These are phyloP conservation scores for Manacus vitellinus DNA, from an alignment of 2,113 vertebrate genomes.

Conservation along the genomic window DNA sequence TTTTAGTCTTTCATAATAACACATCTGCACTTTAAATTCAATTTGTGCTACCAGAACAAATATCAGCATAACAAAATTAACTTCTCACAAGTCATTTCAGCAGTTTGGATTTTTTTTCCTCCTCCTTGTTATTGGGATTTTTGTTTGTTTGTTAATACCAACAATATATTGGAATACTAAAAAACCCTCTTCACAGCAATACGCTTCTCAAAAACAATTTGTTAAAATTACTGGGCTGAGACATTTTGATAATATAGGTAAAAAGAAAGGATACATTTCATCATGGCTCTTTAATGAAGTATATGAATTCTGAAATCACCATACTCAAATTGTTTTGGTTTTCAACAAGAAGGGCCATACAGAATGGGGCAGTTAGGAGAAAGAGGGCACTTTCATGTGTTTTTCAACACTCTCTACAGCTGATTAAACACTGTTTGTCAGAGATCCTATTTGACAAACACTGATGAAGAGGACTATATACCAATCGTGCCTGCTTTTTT, in stretches of 20 bases:
- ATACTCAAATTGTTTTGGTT: not conserved
- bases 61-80: not conserved
- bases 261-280: not conserved
- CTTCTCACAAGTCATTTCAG: not conserved
- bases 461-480: not conserved
- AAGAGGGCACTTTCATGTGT: not conserved
- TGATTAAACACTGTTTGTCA: not conserved
- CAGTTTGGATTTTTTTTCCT: not conserved
- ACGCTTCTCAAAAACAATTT: not conserved
- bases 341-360: not conserved
- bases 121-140: fast-evolving
- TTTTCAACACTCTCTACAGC: not conserved
- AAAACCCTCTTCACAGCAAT: not conserved
- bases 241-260: not conserved
- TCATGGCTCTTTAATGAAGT: not conserved
- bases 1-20: not conserved
- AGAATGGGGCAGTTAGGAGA: not conserved
- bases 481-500: not conserved
- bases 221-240: not conserved
- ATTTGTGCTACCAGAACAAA: not conserved
- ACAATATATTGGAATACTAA: not conserved
- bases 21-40: not conserved
- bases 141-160: not conserved
- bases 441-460: not conserved
- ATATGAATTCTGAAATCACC: not conserved